These are phyloP conservation scores for Aelia acuminata DNA, from an alignment of 2,888 invertebrate species.

Conservation along the genomic window DNA sequence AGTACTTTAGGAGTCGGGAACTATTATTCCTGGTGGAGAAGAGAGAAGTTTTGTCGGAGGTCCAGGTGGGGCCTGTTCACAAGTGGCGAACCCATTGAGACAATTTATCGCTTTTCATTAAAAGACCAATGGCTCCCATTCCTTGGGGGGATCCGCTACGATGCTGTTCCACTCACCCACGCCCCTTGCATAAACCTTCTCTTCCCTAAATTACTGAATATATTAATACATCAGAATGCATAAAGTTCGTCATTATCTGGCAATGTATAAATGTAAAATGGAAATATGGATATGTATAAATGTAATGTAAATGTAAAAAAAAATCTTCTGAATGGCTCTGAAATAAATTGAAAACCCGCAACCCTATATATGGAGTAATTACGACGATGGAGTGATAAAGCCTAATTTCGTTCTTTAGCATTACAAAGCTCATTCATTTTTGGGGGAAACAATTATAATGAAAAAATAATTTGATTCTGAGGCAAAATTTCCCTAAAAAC, in stretches of 20 bases:
- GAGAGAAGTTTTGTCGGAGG: not conserved
- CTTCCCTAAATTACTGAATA: not conserved
- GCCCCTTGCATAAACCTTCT: not conserved
- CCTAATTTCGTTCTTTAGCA: too few relatives aligned
- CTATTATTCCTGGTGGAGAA: not conserved
- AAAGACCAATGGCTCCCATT: not conserved
- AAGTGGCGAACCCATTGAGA: not conserved
- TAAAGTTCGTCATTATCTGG: not conserved
- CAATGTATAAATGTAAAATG: too few relatives aligned
- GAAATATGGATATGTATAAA: too few relatives aligned
- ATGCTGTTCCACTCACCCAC: not conserved
- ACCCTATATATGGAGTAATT: not conserved
- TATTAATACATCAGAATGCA: not conserved
- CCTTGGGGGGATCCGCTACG: not conserved
- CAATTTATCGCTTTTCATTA: constrained; percentile 35
- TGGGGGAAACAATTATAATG: too few relatives aligned
- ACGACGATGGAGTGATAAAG: not conserved
- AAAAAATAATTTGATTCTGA: too few relatives aligned
- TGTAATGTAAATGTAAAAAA: too few relatives aligned
- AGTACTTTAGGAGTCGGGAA: not conserved
- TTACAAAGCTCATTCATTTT: too few relatives aligned
- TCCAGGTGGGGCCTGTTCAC: not conserved
- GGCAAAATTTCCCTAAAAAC: too few relatives aligned
- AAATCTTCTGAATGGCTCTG: not conserved
- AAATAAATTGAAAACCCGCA: not conserved